Percentiles rank a stretch among this genome's conserved stretches.
phyloP scores from a whole-genome alignment of 2,113 vertebrate genomes.

The Heterochromis multidens region DNA sequence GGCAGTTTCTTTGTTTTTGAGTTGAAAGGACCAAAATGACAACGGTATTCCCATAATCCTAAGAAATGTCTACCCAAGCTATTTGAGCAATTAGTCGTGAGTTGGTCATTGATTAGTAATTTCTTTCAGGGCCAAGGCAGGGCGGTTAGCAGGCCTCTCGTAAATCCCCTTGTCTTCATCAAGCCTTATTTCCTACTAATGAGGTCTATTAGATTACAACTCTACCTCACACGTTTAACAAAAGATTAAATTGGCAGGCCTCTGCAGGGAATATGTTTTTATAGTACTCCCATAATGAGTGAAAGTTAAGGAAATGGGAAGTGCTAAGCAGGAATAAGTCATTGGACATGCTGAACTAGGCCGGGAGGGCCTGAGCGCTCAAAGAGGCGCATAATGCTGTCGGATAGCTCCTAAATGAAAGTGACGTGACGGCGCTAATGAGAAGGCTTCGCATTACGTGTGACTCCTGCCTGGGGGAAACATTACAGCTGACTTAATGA shows the following conservation, averaged over 20 bases:
- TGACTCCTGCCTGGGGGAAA: slow-evolving; percentile 57
- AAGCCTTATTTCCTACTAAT: slow-evolving; percentile 68
- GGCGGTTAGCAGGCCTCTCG: slow-evolving; percentile 39
- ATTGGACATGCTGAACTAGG: slow-evolving; percentile 60
- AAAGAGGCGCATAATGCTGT: slow-evolving; percentile 56
- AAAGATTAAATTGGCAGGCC: slow-evolving; percentile 71
- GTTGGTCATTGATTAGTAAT: slow-evolving; percentile 60
- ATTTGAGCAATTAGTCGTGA: slow-evolving; percentile 56
- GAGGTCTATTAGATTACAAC: slow-evolving; percentile 78
- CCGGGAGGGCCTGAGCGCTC: slow-evolving; percentile 47
- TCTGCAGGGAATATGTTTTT: slow-evolving; percentile 73
- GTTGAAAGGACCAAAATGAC: not conserved
- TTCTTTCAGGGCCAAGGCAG: slow-evolving; percentile 51
- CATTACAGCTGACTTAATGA: slow-evolving; percentile 66
- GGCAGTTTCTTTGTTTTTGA: not conserved
- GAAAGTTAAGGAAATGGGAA: slow-evolving; percentile 65
- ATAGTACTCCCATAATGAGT: slow-evolving; percentile 67
- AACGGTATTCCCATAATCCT: not conserved
- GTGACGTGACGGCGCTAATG: slow-evolving; percentile 71
- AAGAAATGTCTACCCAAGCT: slow-evolving; percentile 21
- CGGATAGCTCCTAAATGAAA: slow-evolving; percentile 66
- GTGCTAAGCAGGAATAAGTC: slow-evolving; percentile 65
- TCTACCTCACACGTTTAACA: slow-evolving; percentile 70
- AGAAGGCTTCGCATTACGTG: slow-evolving; percentile 60
- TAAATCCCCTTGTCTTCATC: slow-evolving; percentile 67